A percentile compares a stretch with the other conserved stretches of the same genome.
These are phyloP conservation scores for Pseudocheirus occidentalis DNA, from an alignment of 2,797 vertebrate genomes.

Conservation along the genomic window DNA sequence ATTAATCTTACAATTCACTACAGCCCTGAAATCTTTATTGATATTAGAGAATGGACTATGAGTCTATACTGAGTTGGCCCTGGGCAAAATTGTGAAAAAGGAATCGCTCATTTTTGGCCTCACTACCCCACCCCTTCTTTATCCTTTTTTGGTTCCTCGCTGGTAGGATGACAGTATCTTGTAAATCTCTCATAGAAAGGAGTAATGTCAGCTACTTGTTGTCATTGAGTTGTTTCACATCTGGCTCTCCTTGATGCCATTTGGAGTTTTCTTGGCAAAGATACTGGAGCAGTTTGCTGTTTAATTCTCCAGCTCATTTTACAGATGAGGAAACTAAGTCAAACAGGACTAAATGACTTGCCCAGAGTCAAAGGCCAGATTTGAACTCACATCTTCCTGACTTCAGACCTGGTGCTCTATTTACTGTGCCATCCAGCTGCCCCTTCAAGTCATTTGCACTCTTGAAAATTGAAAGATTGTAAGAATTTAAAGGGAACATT, in stretches of 20 bases:
- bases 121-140: background rate
- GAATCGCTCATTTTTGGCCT: background rate
- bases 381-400: background rate
- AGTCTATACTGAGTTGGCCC: background rate
- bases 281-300: background rate
- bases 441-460: background rate
- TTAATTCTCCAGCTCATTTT: background rate
- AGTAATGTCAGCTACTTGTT: background rate
- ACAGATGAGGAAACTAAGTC: background rate
- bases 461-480: background rate
- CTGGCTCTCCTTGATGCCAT: background rate
- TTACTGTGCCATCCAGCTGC: background rate
- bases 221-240: background rate
- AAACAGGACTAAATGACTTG: background rate
- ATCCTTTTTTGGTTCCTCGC: background rate
- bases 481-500: background rate
- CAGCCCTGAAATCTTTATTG: background rate
- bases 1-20: background rate
- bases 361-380: background rate
- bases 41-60: background rate
- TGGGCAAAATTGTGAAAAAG: background rate
- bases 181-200: background rate
- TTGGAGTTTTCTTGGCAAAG: background rate
- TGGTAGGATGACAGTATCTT: background rate
- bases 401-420: background rate